Conservation (phyloP, 2,888 invertebrate species). For the Stenurella melanura region DNA sequence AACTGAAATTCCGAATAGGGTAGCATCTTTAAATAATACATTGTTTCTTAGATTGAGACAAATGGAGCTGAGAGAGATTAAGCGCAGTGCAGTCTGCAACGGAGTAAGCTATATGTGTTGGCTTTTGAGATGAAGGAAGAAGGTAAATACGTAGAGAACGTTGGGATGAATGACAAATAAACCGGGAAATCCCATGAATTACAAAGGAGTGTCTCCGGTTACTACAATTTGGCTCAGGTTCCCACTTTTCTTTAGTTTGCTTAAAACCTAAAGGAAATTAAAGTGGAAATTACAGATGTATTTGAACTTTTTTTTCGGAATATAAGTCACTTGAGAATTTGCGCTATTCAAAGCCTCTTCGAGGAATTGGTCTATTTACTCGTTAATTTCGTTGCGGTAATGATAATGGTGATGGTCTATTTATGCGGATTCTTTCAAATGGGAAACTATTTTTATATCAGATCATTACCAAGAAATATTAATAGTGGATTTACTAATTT, state of each 20-base stretch:
- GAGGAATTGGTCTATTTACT: constrained; percentile 8
- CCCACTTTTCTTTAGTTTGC: constrained; percentile 64
- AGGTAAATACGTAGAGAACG: constrained; percentile 67
- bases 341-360: constrained; percentile 34
- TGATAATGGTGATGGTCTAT: background rate
- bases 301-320: constrained; percentile 52
- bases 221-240: constrained; percentile 68
- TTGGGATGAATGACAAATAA: constrained; percentile 74
- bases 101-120: constrained; percentile 57
- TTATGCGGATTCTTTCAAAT: background rate
- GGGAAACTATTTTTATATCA: background rate
- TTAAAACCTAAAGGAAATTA: constrained; percentile 67
- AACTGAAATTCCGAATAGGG: constrained; percentile 60
- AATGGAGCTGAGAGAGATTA: constrained; percentile 72
- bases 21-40: constrained; percentile 73
- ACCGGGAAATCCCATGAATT: constrained; percentile 73
- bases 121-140: constrained; percentile 55
- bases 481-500: too few relatives aligned
- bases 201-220: constrained; percentile 73
- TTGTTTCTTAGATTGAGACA: constrained; percentile 73
- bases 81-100: constrained; percentile 63
- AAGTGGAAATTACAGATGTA: constrained; percentile 70
- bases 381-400: constrained; percentile 5
- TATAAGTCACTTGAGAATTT: constrained; percentile 47
- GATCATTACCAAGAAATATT: too few relatives aligned